Evolutionary conservation across 2,113 vertebrate species (phyloP).

Genomic region (Ceyx melanurus): DNA sequence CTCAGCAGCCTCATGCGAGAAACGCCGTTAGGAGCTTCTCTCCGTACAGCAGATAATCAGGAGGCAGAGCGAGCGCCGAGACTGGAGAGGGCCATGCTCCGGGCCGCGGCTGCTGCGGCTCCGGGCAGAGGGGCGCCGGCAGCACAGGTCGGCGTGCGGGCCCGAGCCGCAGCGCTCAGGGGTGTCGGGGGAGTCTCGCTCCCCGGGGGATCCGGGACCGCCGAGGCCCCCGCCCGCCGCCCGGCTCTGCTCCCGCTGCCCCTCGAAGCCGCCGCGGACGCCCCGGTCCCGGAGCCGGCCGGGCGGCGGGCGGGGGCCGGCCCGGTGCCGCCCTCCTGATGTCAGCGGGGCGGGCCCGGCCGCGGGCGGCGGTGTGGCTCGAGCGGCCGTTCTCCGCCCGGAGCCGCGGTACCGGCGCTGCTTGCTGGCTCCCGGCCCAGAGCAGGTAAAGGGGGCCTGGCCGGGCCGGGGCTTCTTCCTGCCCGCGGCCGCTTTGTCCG

Average conservation of each 20-base stretch:
- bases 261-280: background rate
- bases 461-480: background rate
- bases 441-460: background rate
- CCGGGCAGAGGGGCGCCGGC: too few relatives aligned
- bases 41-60: rapidly evolving
- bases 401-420: background rate
- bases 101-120: too few relatives aligned
- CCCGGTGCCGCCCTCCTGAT: background rate
- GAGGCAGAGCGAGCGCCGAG: background rate
- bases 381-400: background rate
- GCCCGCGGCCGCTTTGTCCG: background rate
- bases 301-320: background rate
- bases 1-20: background rate
- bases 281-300: background rate
- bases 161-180: too few relatives aligned
- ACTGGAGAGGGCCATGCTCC: too few relatives aligned
- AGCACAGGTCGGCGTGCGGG: too few relatives aligned
- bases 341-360: background rate
- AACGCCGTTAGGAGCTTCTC: background rate
- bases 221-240: too few relatives aligned
- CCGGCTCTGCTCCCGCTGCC: background rate
- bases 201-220: background rate
- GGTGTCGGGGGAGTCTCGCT: background rate
- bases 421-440: background rate
- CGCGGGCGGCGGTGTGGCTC: background rate